Evolutionary conservation across 2,888 invertebrate genomes (phyloP).

Genomic region (Yponomeuta plumbellus): DNA sequence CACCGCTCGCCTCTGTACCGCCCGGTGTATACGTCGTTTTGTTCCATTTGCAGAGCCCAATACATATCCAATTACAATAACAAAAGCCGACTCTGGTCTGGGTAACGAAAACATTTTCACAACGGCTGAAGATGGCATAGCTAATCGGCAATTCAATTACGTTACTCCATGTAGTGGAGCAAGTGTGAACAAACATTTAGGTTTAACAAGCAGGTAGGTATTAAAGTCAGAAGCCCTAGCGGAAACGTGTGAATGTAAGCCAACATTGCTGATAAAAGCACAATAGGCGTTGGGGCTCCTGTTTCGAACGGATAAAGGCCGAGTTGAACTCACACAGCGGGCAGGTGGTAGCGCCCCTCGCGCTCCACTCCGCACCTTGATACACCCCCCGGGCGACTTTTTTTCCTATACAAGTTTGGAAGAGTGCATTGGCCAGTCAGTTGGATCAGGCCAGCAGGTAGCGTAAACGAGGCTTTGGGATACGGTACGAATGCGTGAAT

Average conservation of each 20-base stretch:
- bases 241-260: neutral
- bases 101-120: neutral
- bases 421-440: conserved; percentile 10
- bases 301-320: neutral
- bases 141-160: neutral
- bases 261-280: neutral
- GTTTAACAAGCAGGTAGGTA: neutral
- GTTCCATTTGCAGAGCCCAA: conserved; percentile 12
- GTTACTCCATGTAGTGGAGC: too few relatives aligned
- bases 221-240: neutral
- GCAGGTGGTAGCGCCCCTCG: conserved; percentile 27
- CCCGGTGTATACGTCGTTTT: conserved; percentile 9
- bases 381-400: neutral
- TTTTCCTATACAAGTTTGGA: conserved; percentile 10
- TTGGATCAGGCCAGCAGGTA: conserved; percentile 7
- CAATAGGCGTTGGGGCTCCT: conserved; percentile 2
- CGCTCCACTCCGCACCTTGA: conserved; percentile 25
- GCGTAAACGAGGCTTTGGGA: neutral
- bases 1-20: conserved; percentile 6
- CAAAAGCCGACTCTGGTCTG: conserved; percentile 9
- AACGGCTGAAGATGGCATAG: neutral
- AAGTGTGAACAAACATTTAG: too few relatives aligned
- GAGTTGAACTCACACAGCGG: conserved; percentile 6
- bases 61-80: conserved; percentile 10
- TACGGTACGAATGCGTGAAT: neutral